These are phyloP conservation scores for Drosophila insularis DNA, from an alignment of 1,140 invertebrate genomes.

Conservation along the genomic window DNA sequence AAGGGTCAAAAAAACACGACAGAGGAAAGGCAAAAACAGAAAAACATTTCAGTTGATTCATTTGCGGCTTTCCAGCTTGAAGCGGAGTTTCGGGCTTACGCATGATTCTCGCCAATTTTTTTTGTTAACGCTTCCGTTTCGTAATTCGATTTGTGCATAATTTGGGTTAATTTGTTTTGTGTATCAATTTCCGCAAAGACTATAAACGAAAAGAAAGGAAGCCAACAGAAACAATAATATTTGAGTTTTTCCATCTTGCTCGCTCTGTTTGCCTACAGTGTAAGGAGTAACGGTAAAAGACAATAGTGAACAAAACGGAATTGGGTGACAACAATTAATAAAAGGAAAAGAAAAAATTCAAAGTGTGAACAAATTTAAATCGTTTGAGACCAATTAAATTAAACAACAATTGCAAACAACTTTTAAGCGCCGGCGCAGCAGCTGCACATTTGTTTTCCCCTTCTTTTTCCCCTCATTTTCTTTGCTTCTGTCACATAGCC, in stretches of 20 bases:
- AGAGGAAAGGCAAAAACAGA: not conserved
- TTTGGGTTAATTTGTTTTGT: slow-evolving; percentile 77
- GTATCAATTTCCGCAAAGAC: slow-evolving; percentile 54
- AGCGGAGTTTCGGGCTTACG: slow-evolving; percentile 12
- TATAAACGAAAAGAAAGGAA: slow-evolving; percentile 45
- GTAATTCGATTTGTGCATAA: slow-evolving; percentile 24
- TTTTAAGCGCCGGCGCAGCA: slow-evolving; percentile 31
- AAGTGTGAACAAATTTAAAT: slow-evolving; percentile 71
- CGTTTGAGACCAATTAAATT: slow-evolving; percentile 35
- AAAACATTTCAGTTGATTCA: slow-evolving; percentile 37
- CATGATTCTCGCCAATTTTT: slow-evolving; percentile 24
- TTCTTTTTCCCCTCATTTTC: slow-evolving; percentile 4
- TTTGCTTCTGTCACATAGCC: slow-evolving; percentile 48
- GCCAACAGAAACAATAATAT: slow-evolving; percentile 19
- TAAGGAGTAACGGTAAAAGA: slow-evolving; percentile 38
- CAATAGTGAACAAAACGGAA: slow-evolving; percentile 27
- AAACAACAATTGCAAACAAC: slow-evolving; percentile 41
- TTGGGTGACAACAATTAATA: slow-evolving; percentile 52
- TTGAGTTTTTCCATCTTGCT: slow-evolving; percentile 11
- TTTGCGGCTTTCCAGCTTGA: slow-evolving; percentile 64
- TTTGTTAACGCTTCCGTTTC: slow-evolving; percentile 51
- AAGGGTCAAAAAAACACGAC: slow-evolving; percentile 11
- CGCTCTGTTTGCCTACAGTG: slow-evolving; percentile 11
- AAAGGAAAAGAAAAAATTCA: slow-evolving; percentile 21
- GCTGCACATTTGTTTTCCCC: not conserved